These are phyloP conservation scores for Bellardia bayeri DNA, from an alignment of 2,888 invertebrate genomes.

Conservation along the genomic window DNA sequence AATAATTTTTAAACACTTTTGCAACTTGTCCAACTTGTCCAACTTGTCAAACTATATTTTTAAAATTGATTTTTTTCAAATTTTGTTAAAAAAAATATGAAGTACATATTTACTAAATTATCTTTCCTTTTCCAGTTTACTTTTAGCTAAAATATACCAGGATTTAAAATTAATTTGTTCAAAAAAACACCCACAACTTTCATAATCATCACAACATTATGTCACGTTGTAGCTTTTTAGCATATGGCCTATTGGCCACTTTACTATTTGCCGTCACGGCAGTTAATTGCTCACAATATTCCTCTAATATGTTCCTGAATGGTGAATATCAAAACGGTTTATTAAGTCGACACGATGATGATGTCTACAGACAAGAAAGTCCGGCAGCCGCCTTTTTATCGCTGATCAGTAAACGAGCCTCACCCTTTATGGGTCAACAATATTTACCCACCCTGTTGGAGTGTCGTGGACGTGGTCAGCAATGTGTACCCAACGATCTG, in stretches of 20 bases:
- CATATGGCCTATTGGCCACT: slow-evolving; percentile 76
- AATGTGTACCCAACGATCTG: slow-evolving; percentile 80
- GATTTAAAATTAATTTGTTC: slow-evolving; percentile 34
- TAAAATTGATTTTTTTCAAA: too few relatives aligned
- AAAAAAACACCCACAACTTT: slow-evolving; percentile 42
- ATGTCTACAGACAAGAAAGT: slow-evolving; percentile 76
- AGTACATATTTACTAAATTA: background rate
- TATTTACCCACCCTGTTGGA: slow-evolving; percentile 81
- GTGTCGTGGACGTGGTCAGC: slow-evolving; percentile 79
- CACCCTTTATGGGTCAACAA: slow-evolving; percentile 81
- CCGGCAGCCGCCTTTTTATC: slow-evolving; percentile 81
- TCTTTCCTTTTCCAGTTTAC: slow-evolving; percentile 35
- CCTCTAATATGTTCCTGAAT: slow-evolving; percentile 81
- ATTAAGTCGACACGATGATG: slow-evolving; percentile 77
- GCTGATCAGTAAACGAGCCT: slow-evolving; percentile 81
- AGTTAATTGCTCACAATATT: slow-evolving; percentile 76
- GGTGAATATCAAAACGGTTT: slow-evolving; percentile 81
- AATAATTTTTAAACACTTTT: too few relatives aligned
- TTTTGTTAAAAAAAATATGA: background rate
- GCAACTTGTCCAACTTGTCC: too few relatives aligned
- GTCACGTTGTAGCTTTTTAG: slow-evolving; percentile 77
- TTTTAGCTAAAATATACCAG: slow-evolving; percentile 49
- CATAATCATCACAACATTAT: slow-evolving; percentile 64
- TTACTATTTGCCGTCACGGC: slow-evolving; percentile 63
- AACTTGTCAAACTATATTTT: too few relatives aligned